Base-by-base conservation (phyloP, 2,888 invertebrate species). In the Aproaerema taeniolella region DNA sequence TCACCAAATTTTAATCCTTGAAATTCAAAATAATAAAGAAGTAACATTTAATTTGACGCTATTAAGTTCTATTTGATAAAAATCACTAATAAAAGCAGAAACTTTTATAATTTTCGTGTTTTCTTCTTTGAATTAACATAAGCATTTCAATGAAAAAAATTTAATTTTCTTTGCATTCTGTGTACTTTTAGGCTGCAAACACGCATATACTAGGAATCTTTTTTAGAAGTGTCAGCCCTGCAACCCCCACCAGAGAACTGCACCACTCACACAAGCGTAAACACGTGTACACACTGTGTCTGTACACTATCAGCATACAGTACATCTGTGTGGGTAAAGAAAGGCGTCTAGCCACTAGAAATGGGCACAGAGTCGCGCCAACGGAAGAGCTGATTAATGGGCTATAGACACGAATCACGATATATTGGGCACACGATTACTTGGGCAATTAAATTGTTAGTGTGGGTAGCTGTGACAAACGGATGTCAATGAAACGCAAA, bases 271-370 rank as follows among this genome's bases (percentile, higher is more conserved):
- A 46, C 43, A 12, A 13, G 12, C 10, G 8, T 41, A 12, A 15
- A 17, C 9, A 15, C n/a, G 8, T 26, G 28, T 28, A 26, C 15
- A 17, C 13, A 28, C 35, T 12, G 26, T 35, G 16, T 35, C n/a
- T n/a, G 7, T 35, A 28, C 35, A 35, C 15, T 35, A 16, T 35
- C 10, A 12, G 35, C 26, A n/a, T 1, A 40, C 48, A 11, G 7
- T 41, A 37, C 49, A 34, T 15, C 13, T 57, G 82, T 82, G 78
- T 75, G 79, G 8, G 82, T 83, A 81, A 85, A 85, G 86, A 85
- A 86, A 86, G 85, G 85, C 80, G 85, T 72, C 74, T 73, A 65
- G 62, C 67, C 75, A 63, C 71, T 79, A 68, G 81, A 86, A 86
- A 85, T 85, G 85, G 69, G 80, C 62, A 79, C 81, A 75, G 52